Conservation (phyloP, 2,888 invertebrate genomes). For the Eupelmus urozonus region DNA sequence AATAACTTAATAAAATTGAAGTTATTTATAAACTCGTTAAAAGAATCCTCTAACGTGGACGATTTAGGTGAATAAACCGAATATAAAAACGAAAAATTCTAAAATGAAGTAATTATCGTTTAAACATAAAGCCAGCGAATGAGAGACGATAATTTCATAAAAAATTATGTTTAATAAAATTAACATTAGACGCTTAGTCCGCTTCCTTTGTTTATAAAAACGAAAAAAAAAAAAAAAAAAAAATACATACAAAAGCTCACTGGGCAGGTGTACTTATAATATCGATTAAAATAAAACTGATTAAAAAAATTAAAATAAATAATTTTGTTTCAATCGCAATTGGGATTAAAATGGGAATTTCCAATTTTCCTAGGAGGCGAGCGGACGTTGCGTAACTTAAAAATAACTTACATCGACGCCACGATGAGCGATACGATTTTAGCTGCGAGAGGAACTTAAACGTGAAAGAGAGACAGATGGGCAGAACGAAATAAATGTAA, state of each 20-base stretch:
- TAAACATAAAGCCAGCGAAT: conserved; percentile 49
- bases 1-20: not conserved
- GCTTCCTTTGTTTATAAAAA: conserved; percentile 34
- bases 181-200: conserved; percentile 44
- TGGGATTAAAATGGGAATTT: conserved; percentile 32
- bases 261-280: not conserved
- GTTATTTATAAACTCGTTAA: not conserved
- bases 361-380: conserved; percentile 53
- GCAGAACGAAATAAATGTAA: conserved; percentile 50
- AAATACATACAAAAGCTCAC: too few species aligned
- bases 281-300: not conserved
- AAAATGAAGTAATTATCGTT: too few species aligned
- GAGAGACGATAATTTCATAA: conserved; percentile 46
- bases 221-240: too few species aligned
- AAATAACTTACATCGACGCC: conserved; percentile 60
- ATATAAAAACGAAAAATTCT: too few species aligned
- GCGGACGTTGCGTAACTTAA: conserved; percentile 57
- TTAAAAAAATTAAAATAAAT: not conserved
- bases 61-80: not conserved
- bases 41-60: not conserved
- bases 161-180: conserved; percentile 49
- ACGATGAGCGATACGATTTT: conserved; percentile 51
- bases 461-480: conserved; percentile 58
- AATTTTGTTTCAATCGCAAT: conserved; percentile 5
- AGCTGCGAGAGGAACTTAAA: conserved; percentile 62